phyloP scores from a whole-genome alignment of 2,888 invertebrate genomes.

The Scaptomyza caliginosa region DNA sequence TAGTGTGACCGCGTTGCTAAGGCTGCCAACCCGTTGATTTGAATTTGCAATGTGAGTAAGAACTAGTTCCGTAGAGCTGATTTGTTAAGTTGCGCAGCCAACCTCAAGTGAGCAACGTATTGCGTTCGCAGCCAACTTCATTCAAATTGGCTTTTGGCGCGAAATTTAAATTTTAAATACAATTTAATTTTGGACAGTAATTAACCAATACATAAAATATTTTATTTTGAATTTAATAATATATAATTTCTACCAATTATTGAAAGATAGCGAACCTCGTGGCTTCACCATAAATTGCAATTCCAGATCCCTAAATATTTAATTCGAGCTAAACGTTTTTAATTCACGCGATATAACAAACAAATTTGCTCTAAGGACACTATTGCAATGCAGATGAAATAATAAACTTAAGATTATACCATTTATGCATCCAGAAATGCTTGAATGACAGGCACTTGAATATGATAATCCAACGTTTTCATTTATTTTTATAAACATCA shows the following conservation, averaged over 20 bases:
- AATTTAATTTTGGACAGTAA: neutral
- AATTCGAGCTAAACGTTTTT: conserved; percentile 1
- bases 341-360: conserved; percentile 14
- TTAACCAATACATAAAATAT: too few relatives aligned
- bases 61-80: neutral
- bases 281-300: neutral
- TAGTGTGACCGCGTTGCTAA: conserved; percentile 20
- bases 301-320: conserved; percentile 10
- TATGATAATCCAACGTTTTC: neutral
- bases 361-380: conserved; percentile 16
- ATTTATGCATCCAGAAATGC: too few relatives aligned
- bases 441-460: conserved; percentile 4
- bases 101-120: neutral
- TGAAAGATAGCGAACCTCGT: too few relatives aligned
- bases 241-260: too few relatives aligned
- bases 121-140: conserved; percentile 16
- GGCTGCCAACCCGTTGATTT: conserved; percentile 7
- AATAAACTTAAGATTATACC: too few relatives aligned
- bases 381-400: neutral
- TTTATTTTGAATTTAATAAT: too few relatives aligned
- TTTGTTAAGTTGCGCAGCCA: neutral
- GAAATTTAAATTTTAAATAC: neutral
- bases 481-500: neutral
- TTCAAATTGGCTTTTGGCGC: conserved; percentile 1
- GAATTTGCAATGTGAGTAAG: neutral